Evolutionary conservation across 2,888 invertebrate genomes (phyloP), one percentile per base, ranked within the genome.

Genomic region (Amphipyra berbera): DNA sequence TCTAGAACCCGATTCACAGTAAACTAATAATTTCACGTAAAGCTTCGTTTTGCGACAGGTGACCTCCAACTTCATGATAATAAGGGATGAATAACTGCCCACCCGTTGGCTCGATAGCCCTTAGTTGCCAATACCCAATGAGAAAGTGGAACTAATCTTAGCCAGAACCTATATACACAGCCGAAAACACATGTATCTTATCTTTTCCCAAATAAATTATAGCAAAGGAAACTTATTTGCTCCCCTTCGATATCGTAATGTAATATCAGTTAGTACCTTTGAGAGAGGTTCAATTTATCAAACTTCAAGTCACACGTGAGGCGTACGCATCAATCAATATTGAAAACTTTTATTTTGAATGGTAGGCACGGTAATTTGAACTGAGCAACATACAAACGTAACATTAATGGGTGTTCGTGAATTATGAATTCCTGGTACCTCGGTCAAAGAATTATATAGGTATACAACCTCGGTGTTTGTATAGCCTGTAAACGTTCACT

Each of bases 301-400:
- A 61, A 53, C 15, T 52, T 44, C 40, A 55, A 7, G 46, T 35
- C 15, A 14, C 53, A 76, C 45, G 52, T 63, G 70, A 38, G 27
- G 48, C 2, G 53, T 27, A 15, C 38, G 1, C 33, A 76, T 63
- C 46, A 70, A 70, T 70, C 71, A 70, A 70, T 63, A 76, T 41
- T 48, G 30, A 21, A 45, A 40, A 15, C 52, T 13, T 72, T 40
- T n/a, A n/a, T n/a, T 38, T 62, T 30, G 15, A 56, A 53, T 45
- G 10, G 9, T 14, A 37, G 37, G 15, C 9, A 13, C 49, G 27
- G 52, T 69, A 35, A 76, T 70, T 69, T 48, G 52, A 37, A 42
- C 15, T 40, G 27, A 41, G 44, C 12, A n/a, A n/a, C n/a, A n/a
- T n/a, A n/a, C n/a, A 30, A 53, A 63, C 33, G 37, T 33, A 12